phyloP scores from a whole-genome alignment of 2,113 vertebrate species.

The Cryptomyrus ogoouensis region DNA sequence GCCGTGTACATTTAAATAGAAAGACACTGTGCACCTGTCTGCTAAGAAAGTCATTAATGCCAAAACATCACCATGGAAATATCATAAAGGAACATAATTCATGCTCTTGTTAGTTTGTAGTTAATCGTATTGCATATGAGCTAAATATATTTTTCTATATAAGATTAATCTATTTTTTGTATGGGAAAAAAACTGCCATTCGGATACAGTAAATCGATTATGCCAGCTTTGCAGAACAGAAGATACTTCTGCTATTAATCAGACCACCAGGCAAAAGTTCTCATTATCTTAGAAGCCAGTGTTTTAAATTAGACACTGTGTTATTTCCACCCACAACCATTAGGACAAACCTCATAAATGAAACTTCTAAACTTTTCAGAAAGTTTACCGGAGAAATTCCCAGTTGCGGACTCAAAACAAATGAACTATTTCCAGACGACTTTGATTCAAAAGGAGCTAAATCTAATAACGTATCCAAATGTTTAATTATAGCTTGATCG shows the following conservation, averaged over 20 bases:
- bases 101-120: background rate
- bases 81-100: background rate
- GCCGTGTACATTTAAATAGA: background rate
- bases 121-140: background rate
- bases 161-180: conserved; percentile 4
- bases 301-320: background rate
- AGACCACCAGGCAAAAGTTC: background rate
- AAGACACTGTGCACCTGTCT: background rate
- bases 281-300: background rate
- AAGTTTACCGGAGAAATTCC: conserved; percentile 2
- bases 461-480: background rate
- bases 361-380: conserved; percentile 10
- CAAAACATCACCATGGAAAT: background rate
- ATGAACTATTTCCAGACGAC: background rate
- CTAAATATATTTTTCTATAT: background rate
- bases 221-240: background rate
- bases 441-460: background rate
- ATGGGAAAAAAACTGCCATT: background rate
- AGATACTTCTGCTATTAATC: background rate
- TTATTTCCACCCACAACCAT: background rate
- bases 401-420: background rate
- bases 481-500: background rate
- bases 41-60: background rate
- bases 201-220: background rate
- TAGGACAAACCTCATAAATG: background rate